Conservation (phyloP, 2,113 vertebrate genomes). For the Lagopus muta region DNA sequence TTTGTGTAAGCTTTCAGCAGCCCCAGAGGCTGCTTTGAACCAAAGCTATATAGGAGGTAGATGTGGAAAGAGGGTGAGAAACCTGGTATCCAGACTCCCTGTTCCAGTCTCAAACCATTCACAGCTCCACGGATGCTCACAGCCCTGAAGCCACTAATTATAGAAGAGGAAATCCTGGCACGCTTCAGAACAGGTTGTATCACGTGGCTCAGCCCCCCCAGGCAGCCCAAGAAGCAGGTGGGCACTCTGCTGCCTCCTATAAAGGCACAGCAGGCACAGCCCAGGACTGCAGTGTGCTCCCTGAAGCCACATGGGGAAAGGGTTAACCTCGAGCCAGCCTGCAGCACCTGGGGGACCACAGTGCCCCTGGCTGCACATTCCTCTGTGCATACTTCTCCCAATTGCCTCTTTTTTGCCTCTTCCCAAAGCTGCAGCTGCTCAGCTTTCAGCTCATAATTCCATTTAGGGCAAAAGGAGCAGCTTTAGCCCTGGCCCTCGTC, state of each 20-base stretch:
- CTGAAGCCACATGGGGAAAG: rapidly evolving
- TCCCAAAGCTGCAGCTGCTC: neutral
- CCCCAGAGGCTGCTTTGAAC: neutral
- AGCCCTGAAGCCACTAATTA: neutral
- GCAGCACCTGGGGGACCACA: neutral
- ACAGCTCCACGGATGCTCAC: rapidly evolving
- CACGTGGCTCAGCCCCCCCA: neutral
- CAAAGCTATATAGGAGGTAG: neutral
- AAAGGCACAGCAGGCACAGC: rapidly evolving
- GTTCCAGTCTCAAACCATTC: neutral
- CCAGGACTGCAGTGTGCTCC: rapidly evolving
- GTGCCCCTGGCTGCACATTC: neutral
- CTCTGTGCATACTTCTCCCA: neutral
- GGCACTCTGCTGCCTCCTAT: neutral
- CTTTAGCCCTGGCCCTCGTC: neutral
- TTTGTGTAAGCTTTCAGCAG: neutral
- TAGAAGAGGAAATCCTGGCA: neutral
- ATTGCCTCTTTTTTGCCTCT: neutral
- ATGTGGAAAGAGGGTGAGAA: neutral
- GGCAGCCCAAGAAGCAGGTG: neutral
- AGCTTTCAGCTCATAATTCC: neutral
- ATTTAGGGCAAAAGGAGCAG: neutral
- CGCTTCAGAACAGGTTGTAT: rapidly evolving
- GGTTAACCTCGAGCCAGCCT: neutral
- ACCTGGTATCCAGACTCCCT: neutral